Base-by-base conservation (phyloP, 2,113 vertebrate species). In the Clinocottus analis region DNA sequence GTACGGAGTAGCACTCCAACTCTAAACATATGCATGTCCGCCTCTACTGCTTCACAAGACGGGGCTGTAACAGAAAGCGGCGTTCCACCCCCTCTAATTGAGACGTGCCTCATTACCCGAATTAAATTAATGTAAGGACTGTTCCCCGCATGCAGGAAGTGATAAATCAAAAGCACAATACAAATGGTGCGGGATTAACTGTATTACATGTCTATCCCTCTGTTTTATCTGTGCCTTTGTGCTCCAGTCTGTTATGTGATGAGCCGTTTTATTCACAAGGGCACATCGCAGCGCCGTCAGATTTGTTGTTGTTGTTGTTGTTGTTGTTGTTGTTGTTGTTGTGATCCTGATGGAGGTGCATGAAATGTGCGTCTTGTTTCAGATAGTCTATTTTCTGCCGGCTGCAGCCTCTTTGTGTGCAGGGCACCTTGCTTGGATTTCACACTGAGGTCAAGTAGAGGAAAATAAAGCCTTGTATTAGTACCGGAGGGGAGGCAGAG, bases 351-450 rank as follows among this genome's bases (percentile, higher is more conserved):
- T 41, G 55, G 55, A 64, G 43, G 19, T 19, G 66, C 35, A 53
- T 19, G 51, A 21, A 58, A 63, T 39, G 55, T 58, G 43, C 53
- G n/a, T 66, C 72, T 70, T 51, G 65, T 29, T 77, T 75, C 51
- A 21, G 7, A 37, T n/a, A 53, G 35, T 66, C 72, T 76, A 65
- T 84, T 75, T 79, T 27, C 63, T 71, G 37, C 25, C 33, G 63
- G 3, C 65, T 7, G 59, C 60, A 33, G 45, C 51, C 55, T 70
- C 2, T 29, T 47, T n/a, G 31, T 61, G 60, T 56, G 17, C 49
- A n/a, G 53, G 61, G 21, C 31, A 80, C 77, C 68, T 63, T 69
- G 41, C 72, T 80, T 51, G 35, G 31, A 76, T 83, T 81, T 75
- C 77, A 75, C 61, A 58, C 67, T 35, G 45, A 77, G 51, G 77